Evolutionary conservation across 2,113 vertebrate species (phyloP).

Genomic region (Ifrita kowaldi): DNA sequence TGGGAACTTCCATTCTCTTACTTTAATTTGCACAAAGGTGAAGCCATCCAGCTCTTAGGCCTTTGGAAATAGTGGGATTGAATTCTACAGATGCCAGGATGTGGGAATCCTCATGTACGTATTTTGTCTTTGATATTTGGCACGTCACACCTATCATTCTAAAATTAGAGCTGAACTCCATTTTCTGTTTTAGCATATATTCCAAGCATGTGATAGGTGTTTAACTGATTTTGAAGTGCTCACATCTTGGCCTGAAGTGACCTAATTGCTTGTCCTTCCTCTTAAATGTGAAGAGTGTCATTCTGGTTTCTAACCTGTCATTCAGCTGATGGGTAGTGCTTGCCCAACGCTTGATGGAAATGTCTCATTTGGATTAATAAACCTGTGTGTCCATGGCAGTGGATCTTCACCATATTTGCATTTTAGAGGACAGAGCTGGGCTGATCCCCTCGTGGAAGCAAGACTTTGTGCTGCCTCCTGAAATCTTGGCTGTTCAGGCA

Average conservation of each 20-base stretch:
- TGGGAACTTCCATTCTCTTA: background rate
- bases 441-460: background rate
- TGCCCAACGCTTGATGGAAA: background rate
- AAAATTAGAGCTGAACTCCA: background rate
- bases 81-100: background rate
- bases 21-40: background rate
- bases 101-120: background rate
- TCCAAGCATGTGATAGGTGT: background rate
- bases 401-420: background rate
- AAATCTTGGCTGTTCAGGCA: background rate
- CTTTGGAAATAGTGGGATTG: background rate
- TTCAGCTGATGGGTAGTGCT: background rate
- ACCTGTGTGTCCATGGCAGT: background rate
- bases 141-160: background rate
- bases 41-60: background rate
- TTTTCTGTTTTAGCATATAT: background rate
- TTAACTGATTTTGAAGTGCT: background rate
- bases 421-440: background rate
- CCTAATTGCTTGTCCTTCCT: background rate
- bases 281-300: background rate
- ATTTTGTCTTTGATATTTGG: background rate
- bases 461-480: background rate
- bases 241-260: background rate
- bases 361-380: background rate
- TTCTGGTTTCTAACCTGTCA: background rate